Percentiles rank a stretch among this genome's conserved stretches.
Evolutionary conservation across 1,140 invertebrate species (phyloP).

Genomic region (Thaumatotibia leucotreta): DNA sequence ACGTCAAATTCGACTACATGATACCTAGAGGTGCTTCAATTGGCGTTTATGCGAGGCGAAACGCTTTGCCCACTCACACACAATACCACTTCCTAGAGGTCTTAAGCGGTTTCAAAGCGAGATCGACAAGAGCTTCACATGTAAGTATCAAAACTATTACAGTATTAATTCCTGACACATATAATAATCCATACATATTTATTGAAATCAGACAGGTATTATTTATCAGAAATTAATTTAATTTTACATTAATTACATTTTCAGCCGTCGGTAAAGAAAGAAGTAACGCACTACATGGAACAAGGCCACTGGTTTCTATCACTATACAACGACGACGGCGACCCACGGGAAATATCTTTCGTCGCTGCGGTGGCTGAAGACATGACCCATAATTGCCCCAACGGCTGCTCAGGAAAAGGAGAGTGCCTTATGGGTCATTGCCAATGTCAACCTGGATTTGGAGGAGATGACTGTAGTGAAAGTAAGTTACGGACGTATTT

Average conservation of each 20-base stretch:
- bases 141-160: constrained; percentile 85
- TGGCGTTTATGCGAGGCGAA: constrained; percentile 94
- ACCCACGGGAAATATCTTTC: constrained; percentile 89
- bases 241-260: constrained; percentile 25
- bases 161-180: no score
- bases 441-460: constrained; percentile 97
- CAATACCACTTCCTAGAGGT: constrained; percentile 97
- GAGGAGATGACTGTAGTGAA: constrained; percentile 97
- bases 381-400: constrained; percentile 96
- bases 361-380: constrained; percentile 89
- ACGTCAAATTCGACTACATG: constrained; percentile 96
- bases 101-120: constrained; percentile 92
- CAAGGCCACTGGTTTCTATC: constrained; percentile 97
- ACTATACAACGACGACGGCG: constrained; percentile 96
- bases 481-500: constrained; percentile 82
- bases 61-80: constrained; percentile 96
- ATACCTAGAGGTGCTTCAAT: constrained; percentile 94
- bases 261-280: constrained; percentile 93
- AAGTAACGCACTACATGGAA: constrained; percentile 95
- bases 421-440: constrained; percentile 96
- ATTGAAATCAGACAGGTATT: no score
- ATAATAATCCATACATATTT: no score
- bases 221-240: neutral
- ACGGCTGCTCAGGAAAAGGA: constrained; percentile 97
- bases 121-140: constrained; percentile 87